Evolutionary conservation across 2,888 invertebrate species (phyloP).

Genomic region (Meganola albula): DNA sequence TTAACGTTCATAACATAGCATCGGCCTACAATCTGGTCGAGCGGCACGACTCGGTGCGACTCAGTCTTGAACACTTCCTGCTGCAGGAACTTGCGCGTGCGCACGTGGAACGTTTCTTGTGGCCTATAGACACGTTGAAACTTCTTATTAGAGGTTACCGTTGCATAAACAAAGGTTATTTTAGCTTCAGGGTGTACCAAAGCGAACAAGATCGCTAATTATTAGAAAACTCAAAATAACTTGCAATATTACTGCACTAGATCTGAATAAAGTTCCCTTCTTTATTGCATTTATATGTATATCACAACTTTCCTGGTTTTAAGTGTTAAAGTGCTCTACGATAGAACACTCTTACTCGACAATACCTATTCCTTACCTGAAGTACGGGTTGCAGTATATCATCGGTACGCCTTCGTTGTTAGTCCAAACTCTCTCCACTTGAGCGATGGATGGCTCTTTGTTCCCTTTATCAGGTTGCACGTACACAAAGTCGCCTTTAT

Average conservation of each 20-base stretch:
- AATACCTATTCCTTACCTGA: constrained; percentile 53
- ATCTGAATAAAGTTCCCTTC: no score
- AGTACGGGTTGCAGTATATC: constrained; percentile 95
- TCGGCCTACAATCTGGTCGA: constrained; percentile 90
- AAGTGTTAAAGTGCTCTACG: no score
- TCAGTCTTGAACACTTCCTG: constrained; percentile 98
- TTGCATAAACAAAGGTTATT: no score
- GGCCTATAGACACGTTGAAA: no score
- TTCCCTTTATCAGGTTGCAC: constrained; percentile 82
- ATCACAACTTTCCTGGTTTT: no score
- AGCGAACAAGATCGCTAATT: no score
- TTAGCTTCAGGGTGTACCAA: no score
- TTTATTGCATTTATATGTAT: no score
- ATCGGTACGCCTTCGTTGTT: constrained; percentile 89
- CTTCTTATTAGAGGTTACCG: no score
- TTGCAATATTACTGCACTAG: no score
- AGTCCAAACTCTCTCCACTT: constrained; percentile 93
- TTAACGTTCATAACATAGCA: constrained; percentile 96
- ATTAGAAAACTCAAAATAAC: no score
- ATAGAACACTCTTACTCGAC: no score
- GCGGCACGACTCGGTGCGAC: constrained; percentile 87
- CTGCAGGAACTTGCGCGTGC: constrained; percentile 95
- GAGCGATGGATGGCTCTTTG: constrained; percentile 87
- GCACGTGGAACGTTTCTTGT: constrained; percentile 96
- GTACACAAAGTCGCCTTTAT: constrained; percentile 95